These are phyloP conservation scores for Diadophis punctatus DNA, from an alignment of 2,113 vertebrate genomes.

Conservation along the genomic window DNA sequence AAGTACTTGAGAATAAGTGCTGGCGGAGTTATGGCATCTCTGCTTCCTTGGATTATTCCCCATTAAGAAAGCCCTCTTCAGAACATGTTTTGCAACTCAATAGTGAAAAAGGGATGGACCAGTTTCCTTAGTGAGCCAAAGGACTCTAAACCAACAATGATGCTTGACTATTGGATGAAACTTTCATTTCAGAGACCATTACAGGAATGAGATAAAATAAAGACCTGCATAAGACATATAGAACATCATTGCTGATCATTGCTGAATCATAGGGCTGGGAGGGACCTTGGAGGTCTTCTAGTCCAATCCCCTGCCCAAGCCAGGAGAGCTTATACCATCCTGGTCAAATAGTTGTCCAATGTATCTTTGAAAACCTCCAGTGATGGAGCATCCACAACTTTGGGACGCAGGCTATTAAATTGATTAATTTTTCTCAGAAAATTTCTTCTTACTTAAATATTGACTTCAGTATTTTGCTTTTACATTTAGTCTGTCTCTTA, in stretches of 20 bases:
- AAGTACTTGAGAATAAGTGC: not conserved
- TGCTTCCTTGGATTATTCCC: not conserved
- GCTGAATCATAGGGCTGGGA: not conserved
- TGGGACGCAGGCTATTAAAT: not conserved
- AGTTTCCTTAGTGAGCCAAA: not conserved
- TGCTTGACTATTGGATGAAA: not conserved
- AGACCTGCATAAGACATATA: conserved; percentile 12
- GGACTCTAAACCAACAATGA: not conserved
- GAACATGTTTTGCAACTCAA: not conserved
- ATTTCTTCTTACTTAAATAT: not conserved
- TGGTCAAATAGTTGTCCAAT: not conserved
- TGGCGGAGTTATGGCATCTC: not conserved
- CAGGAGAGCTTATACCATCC: not conserved
- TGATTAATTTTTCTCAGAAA: not conserved
- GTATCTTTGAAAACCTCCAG: not conserved
- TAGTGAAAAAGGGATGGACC: not conserved
- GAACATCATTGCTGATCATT: not conserved
- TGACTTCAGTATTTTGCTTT: not conserved
- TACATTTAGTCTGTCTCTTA: not conserved
- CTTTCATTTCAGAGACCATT: not conserved
- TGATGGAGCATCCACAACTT: not conserved
- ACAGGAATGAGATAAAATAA: not conserved
- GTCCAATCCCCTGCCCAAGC: not conserved
- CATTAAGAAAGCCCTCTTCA: conserved; percentile 7
- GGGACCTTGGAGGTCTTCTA: not conserved